Conservation (phyloP, 2,797 vertebrate genomes). For the Macropodus opercularis region DNA sequence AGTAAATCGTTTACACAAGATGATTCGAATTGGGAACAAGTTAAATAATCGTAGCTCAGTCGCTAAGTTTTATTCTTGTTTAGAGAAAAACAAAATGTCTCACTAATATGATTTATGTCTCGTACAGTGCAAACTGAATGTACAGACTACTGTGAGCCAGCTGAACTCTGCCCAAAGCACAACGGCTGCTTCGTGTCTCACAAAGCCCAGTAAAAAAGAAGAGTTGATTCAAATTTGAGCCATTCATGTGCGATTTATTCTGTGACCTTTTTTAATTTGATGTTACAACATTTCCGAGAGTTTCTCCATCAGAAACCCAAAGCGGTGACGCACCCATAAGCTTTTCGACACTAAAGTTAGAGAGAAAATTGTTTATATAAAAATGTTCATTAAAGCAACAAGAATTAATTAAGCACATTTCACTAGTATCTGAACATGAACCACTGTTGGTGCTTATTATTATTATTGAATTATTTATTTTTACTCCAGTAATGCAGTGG, state of each 20-base stretch:
- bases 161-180: slow-evolving; percentile 10
- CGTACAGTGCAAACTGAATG: not conserved
- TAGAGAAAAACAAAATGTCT: slow-evolving; percentile 26
- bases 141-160: slow-evolving; percentile 33
- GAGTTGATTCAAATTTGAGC: not conserved
- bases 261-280: not conserved
- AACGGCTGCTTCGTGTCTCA: not conserved
- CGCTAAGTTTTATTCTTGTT: slow-evolving; percentile 12
- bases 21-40: slow-evolving; percentile 37
- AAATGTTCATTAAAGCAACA: not conserved
- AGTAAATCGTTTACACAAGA: slow-evolving; percentile 33
- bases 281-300: too few species aligned
- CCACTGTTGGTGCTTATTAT: too few species aligned
- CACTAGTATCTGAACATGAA: too few species aligned
- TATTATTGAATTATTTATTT: too few species aligned
- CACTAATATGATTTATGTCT: not conserved
- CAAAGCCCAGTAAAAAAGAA: not conserved
- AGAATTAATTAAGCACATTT: not conserved
- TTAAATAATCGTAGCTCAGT: slow-evolving; percentile 15
- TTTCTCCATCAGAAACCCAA: too few species aligned
- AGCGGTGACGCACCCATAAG: too few species aligned
- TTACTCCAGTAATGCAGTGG: not conserved
- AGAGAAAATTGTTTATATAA: too few species aligned
- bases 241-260: not conserved
- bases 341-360: too few species aligned